Percentiles rank a stretch among this genome's conserved stretches.
phyloP scores from a whole-genome alignment of 2,113 vertebrate species.

The Nyctibius bracteatus region DNA sequence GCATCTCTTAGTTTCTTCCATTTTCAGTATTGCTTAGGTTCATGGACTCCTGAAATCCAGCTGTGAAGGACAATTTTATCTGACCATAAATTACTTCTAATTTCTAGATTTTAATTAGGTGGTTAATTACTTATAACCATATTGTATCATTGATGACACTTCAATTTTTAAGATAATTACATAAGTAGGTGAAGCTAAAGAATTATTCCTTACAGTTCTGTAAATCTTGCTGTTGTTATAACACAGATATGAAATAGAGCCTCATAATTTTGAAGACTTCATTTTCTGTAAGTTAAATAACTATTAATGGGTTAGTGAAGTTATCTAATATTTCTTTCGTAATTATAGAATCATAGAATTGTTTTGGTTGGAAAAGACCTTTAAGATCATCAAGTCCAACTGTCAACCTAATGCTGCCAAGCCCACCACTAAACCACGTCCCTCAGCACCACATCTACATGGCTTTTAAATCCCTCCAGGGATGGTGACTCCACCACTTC shows the following conservation, averaged over 20 bases:
- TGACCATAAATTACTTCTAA: constrained; percentile 65
- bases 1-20: not conserved
- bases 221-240: not conserved
- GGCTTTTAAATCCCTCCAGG: too few species aligned
- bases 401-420: too few species aligned
- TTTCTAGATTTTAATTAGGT: constrained; percentile 72
- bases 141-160: constrained; percentile 67
- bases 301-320: not conserved
- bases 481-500: too few species aligned
- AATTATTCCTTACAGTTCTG: not conserved
- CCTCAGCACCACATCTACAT: too few species aligned
- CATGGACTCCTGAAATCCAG: not conserved
- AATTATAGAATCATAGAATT: too few species aligned
- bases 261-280: not conserved
- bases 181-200: not conserved
- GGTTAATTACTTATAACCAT: constrained; percentile 73
- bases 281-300: not conserved
- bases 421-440: too few species aligned
- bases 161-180: constrained; percentile 69
- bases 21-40: not conserved
- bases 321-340: not conserved
- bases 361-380: too few species aligned
- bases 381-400: too few species aligned
- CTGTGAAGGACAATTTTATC: constrained; percentile 66
- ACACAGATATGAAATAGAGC: not conserved